Base-by-base conservation (phyloP, 1,140 invertebrate species). In the Drosophila ficusphila region DNA sequence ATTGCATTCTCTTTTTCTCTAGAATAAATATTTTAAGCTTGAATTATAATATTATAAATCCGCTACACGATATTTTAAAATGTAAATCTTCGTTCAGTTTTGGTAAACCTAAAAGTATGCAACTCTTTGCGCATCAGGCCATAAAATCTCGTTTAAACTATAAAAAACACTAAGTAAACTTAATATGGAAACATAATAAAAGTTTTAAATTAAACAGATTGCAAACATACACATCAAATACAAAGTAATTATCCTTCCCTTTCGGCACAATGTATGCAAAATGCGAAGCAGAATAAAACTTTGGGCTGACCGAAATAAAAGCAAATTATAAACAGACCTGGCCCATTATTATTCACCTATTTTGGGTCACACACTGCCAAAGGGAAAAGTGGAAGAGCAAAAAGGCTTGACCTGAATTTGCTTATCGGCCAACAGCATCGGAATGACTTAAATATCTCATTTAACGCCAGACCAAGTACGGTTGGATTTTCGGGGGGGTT, bases 371-470 rank as follows among this genome's bases (percentile, higher is more conserved):
- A 54, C n/a, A 16, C 39, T 11, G n/a, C 11, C 34, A 4, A 19
- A 5, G 9, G 16, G 27, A 38, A 44, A 53, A 18, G 7, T 23
- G 47, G 11, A 11, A 12, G 41, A 64, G 36, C 16, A 58, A 73
- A 82, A 81, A 62, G 79, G 78, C 64, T 67, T 76, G 76, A 85
- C 76, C 79, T 71, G 67, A 79, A 81, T 81, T 79, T 76, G 76
- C 61, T 76, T 85, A 86, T 85, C 81, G 57, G 61, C 61, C 60
- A 70, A 52, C 46, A 85, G 72, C 82, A 86, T 86, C 72, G 68
- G 67, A 76, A 79, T 81, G 81, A 85, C 72, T 85, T 85, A 73
- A 85, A 85, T 85, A 85, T 85, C 81, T 86, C 81, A 85, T 85
- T 85, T 85, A 86, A 85, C 81, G 81, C 81, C 81, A 85, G 81